Conservation (phyloP, 2,797 vertebrate genomes). For the Melopsittacus undulatus region DNA sequence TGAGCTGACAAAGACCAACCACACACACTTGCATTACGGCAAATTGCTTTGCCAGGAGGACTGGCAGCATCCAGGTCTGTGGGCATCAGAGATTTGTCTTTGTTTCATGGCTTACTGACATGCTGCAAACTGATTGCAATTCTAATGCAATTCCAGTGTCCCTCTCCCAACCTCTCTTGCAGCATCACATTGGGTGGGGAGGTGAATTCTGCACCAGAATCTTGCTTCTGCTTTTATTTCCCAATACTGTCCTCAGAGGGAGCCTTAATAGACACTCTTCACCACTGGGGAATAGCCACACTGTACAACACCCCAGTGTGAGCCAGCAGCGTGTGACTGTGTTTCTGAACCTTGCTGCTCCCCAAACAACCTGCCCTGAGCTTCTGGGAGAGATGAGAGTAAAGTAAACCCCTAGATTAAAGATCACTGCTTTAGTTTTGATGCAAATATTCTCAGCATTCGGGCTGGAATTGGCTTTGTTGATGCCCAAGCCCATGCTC, state of each 20-base stretch:
- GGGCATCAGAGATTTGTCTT: background rate
- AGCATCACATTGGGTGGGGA: background rate
- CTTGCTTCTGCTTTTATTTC: background rate
- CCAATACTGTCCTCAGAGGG: background rate
- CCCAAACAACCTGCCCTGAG: background rate
- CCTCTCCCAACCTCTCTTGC: background rate
- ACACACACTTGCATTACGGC: background rate
- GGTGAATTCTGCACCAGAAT: background rate
- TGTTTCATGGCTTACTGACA: background rate
- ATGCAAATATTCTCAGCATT: background rate
- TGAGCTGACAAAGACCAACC: background rate
- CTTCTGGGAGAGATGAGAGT: background rate
- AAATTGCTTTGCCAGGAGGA: background rate
- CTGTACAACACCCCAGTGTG: background rate
- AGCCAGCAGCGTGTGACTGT: accelerated
- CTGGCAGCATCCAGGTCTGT: background rate
- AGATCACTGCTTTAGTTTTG: background rate
- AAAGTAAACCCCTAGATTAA: background rate
- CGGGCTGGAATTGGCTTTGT: background rate
- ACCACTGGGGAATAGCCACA: accelerated
- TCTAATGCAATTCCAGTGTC: background rate
- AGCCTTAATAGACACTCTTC: background rate
- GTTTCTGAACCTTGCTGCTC: background rate
- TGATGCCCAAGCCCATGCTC: background rate
- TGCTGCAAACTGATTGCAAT: background rate